Percentiles rank a stretch among this genome's conserved stretches.
Conservation (phyloP, 2,888 invertebrate species). For the Acanthococcus lagerstroemiae region DNA sequence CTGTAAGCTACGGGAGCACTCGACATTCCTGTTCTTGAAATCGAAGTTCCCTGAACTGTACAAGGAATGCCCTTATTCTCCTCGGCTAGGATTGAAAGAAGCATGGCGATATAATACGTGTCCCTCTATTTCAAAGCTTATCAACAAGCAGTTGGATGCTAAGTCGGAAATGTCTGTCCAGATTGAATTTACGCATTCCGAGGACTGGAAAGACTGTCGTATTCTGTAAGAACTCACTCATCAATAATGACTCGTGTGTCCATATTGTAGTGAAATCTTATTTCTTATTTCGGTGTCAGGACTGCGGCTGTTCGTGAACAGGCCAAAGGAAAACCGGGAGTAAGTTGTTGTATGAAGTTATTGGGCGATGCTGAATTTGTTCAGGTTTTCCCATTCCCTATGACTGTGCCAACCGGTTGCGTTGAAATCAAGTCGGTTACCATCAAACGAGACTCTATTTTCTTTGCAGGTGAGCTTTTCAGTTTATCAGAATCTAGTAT, state of each 20-base stretch:
- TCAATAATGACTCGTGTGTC: background rate
- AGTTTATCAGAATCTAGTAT: background rate
- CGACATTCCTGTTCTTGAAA: conserved; percentile 50
- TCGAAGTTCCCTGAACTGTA: conserved; percentile 46
- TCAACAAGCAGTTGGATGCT: conserved; percentile 50
- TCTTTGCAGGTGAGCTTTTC: conserved; percentile 12
- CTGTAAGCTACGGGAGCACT: conserved; percentile 55
- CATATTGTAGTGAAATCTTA: background rate
- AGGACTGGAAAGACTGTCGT: conserved; percentile 51
- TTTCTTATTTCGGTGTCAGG: background rate
- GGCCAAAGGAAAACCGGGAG: background rate
- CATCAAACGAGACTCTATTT: conserved; percentile 12
- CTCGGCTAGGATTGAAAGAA: conserved; percentile 51
- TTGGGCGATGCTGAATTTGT: conserved; percentile 2
- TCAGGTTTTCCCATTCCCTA: background rate
- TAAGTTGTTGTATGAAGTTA: background rate
- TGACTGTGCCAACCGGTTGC: conserved; percentile 3
- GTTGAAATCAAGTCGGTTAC: background rate
- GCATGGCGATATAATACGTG: conserved; percentile 67
- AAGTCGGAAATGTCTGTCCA: conserved; percentile 53
- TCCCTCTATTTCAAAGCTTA: conserved; percentile 47
- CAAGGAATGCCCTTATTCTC: conserved; percentile 26
- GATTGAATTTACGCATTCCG: conserved; percentile 47
- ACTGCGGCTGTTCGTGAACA: background rate
- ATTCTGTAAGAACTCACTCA: conserved; percentile 9